Percentiles rank a stretch among this genome's conserved stretches.
These are phyloP conservation scores for Sinocyclocheilus grahami DNA, from an alignment of 2,113 vertebrate species.

Conservation along the genomic window DNA sequence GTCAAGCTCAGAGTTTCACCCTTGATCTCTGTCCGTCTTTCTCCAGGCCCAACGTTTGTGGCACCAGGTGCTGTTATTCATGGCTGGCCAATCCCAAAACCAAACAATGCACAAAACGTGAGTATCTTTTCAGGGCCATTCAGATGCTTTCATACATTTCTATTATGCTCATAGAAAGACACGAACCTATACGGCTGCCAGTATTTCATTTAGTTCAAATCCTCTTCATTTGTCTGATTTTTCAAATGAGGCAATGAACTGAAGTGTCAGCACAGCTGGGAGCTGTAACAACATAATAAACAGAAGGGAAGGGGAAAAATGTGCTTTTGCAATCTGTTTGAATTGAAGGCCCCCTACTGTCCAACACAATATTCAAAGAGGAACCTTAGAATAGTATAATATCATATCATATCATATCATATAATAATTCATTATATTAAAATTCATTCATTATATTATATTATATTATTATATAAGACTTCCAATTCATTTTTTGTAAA, in stretches of 20 bases:
- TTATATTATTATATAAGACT: neutral
- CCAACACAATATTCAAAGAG: neutral
- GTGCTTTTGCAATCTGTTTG: neutral
- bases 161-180: constrained; percentile 7
- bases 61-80: constrained; percentile 59
- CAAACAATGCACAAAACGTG: constrained; percentile 67
- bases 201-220: neutral
- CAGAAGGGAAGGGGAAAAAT: neutral
- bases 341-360: neutral
- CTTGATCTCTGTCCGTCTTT: constrained; percentile 12
- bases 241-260: constrained; percentile 1
- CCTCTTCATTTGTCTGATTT: constrained; percentile 7
- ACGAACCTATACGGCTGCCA: neutral
- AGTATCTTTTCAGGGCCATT: constrained; percentile 46
- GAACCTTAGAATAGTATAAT: neutral
- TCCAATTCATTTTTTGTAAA: neutral
- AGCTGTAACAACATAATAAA: neutral
- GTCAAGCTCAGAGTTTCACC: neutral
- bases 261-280: constrained; percentile 2
- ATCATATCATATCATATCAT: no score
- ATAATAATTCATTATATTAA: no score
- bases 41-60: constrained; percentile 62
- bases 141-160: neutral
- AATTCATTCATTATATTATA: no score
- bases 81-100: constrained; percentile 64